phyloP scores from a whole-genome alignment of 2,888 invertebrate species.

The Drosophila anceps region DNA sequence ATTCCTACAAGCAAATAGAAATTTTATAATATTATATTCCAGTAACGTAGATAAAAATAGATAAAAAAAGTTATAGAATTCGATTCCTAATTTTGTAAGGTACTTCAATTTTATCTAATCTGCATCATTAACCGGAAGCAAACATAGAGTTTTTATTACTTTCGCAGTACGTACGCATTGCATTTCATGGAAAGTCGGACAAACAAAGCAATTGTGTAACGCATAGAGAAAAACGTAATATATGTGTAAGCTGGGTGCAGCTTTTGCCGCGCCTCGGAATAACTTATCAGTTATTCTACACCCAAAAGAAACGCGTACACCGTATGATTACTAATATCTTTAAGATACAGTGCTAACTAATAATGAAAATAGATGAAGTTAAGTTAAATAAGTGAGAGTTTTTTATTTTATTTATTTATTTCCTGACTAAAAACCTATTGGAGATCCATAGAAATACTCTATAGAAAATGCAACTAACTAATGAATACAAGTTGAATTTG shows the following conservation, averaged over 20 bases:
- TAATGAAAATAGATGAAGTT: slow-evolving; percentile 6
- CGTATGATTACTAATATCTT: slow-evolving; percentile 29
- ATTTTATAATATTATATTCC: neutral
- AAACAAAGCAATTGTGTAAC: neutral
- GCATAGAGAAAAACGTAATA: neutral
- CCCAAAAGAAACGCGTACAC: slow-evolving; percentile 14
- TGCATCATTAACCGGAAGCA: slow-evolving; percentile 31
- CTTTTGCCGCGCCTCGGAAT: slow-evolving; percentile 32
- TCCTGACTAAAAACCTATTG: neutral
- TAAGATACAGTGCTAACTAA: slow-evolving; percentile 22
- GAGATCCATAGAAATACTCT: neutral
- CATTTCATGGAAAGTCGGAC: neutral
- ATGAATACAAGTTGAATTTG: neutral
- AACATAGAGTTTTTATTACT: slow-evolving; percentile 39
- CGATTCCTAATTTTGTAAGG: slow-evolving; percentile 8
- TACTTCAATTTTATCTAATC: slow-evolving; percentile 50
- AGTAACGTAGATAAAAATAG: neutral
- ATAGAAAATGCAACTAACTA: neutral
- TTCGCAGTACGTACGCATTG: slow-evolving; percentile 30
- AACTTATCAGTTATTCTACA: slow-evolving; percentile 40
- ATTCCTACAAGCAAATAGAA: slow-evolving; percentile 52
- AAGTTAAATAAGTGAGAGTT: neutral
- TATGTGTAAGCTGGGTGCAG: slow-evolving; percentile 31
- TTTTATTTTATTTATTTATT: neutral
- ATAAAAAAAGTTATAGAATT: neutral